Evolutionary conservation across 2,888 invertebrate species (phyloP), one percentile per base, ranked within the genome.

Genomic region (Poecilus cupreus): DNA sequence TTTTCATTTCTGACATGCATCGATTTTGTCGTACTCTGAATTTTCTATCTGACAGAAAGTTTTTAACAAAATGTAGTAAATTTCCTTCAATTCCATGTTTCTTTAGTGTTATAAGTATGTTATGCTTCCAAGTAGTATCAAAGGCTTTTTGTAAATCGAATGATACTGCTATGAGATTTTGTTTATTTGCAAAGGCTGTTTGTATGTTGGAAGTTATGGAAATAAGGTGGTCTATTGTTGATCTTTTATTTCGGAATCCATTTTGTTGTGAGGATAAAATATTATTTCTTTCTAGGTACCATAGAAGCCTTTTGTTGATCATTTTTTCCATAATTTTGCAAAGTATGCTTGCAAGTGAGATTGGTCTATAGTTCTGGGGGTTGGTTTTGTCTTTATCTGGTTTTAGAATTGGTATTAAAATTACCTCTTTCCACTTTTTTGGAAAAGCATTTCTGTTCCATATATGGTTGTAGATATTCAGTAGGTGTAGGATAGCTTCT

Each of bases 261-360:
- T 43, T 43, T 20, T 74, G 74, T 4, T 37, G 37, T 3, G 43
- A 2, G 6, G 57, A 4, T 11, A 60, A 3, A 3, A 60, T 5
- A 32, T 60, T 60, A 5, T 32, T 24, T 5, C 22, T 24, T 32
- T 24, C 24, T 32, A 60, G 24, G 24, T 32, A n/a, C 64, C 64
- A 60, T 18, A 60, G 26, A 3, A 60, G 13, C 2, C 64, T 60
- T 32, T 22, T 60, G 10, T 60, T 60, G 11, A 60, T 13, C 4
- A 60, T 60, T 24, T 32, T 60, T 60, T 60, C 64, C 64, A 60
- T 60, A 5, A 32, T 60, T 60, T 24, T 60, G 13, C 64, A 60
- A 2, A 60, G 20, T 16, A 24, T 5, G 11, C 26, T 32, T n/a
- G 64, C 32, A 2, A 24, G 24, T 11, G 24, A 22, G 6, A 60